Evolutionary conservation across 2,888 invertebrate species (phyloP).

Genomic region (Agrypnus murinus): DNA sequence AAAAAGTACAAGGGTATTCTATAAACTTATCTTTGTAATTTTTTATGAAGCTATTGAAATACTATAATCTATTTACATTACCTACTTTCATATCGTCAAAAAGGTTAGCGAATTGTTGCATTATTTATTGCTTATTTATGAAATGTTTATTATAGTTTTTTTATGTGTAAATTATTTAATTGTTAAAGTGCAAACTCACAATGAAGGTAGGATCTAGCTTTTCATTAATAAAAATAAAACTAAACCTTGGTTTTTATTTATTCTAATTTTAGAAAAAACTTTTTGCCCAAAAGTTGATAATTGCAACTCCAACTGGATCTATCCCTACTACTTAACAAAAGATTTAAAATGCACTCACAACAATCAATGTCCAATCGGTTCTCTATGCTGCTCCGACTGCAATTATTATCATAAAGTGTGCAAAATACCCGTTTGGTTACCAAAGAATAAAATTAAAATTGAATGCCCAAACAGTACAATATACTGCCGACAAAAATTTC

Average conservation of each 20-base stretch:
- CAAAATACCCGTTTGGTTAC: slow-evolving; percentile 18
- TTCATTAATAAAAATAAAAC: too few relatives aligned
- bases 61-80: slow-evolving; percentile 1
- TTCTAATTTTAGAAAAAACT: background rate
- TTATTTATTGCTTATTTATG: too few relatives aligned
- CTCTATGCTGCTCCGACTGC: slow-evolving; percentile 37
- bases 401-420: slow-evolving; percentile 36
- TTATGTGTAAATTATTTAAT: too few relatives aligned
- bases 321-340: slow-evolving; percentile 2
- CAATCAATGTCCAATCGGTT: slow-evolving; percentile 33
- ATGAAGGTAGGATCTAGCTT: background rate
- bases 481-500: slow-evolving; percentile 4
- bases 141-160: too few relatives aligned
- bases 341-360: slow-evolving; percentile 28
- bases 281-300: slow-evolving; percentile 3
- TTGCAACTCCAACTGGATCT: slow-evolving; percentile 1
- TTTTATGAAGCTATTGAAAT: background rate
- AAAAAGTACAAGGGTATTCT: background rate
- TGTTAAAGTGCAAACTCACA: background rate
- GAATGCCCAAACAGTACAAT: slow-evolving; percentile 4
- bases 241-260: too few relatives aligned
- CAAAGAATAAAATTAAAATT: background rate
- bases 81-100: slow-evolving; percentile 19
- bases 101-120: background rate
- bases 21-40: slow-evolving; percentile 6